Percentiles rank a stretch among this genome's conserved stretches.
phyloP scores from a whole-genome alignment of 2,888 invertebrate species.

The Pseudanteris insignis region DNA sequence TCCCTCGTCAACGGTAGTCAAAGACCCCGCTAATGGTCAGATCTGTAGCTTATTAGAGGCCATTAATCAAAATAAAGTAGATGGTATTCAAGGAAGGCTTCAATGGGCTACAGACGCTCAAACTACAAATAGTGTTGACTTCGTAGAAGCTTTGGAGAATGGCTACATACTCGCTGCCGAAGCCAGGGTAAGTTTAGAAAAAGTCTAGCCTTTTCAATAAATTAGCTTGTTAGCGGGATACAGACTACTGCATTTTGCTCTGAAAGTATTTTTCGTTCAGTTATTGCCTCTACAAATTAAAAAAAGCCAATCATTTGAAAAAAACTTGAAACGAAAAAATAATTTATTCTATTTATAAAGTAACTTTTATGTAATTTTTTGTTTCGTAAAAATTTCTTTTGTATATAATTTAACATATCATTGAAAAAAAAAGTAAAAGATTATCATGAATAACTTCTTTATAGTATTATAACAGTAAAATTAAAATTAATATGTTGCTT shows the following conservation, averaged over 20 bases:
- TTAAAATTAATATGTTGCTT: no score
- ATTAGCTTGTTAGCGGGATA: conserved; percentile 55
- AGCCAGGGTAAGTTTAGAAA: conserved; percentile 83
- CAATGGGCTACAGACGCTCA: conserved; percentile 66
- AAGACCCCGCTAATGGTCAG: conserved; percentile 80
- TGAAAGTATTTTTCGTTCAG: conserved; percentile 45
- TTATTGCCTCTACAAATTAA: conserved; percentile 2
- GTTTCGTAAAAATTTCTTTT: no score
- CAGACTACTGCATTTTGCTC: conserved; percentile 53
- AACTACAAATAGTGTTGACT: conserved; percentile 73
- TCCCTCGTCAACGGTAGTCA: conserved; percentile 85
- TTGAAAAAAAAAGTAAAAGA: no score
- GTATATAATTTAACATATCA: no score
- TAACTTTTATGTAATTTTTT: no score
- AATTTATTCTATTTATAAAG: no score
- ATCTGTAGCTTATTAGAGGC: conserved; percentile 81
- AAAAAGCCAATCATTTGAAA: neutral
- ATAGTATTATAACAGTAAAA: no score
- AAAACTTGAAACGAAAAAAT: no score
- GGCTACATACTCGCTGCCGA: conserved; percentile 90
- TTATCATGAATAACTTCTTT: no score
- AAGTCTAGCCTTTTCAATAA: conserved; percentile 26
- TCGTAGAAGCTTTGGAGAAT: conserved; percentile 86
- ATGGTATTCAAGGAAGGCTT: conserved; percentile 79
- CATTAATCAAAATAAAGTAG: conserved; percentile 77